Evolutionary conservation across 2,888 invertebrate genomes (phyloP), one percentile per base, ranked within the genome.

Genomic region (Drosophila testacea): DNA sequence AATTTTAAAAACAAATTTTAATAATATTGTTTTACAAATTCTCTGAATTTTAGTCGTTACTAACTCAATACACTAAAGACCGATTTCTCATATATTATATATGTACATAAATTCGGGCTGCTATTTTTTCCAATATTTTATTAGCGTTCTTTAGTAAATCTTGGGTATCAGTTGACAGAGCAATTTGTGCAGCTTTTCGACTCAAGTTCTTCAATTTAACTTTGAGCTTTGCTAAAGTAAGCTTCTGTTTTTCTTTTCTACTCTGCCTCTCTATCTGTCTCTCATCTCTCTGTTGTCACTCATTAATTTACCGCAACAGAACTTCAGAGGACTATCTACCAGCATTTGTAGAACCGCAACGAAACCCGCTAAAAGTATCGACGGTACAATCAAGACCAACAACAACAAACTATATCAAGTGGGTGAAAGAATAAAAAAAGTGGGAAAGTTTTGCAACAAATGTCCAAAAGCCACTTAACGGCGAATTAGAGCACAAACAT

Each of bases 401-500:
- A 46, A 44, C 44, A 44, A 38, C 16, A 42, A 65, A 59, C 63
- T 62, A 38, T 36, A 67, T 28, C 46, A 63, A 57, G 46, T 72
- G 61, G 36, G 28, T 30, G 42, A 34, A 47, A 46, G 38, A 27
- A 34, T n/a, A 50, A 42, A 42, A 65, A 27, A 39, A 9, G 11
- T 51, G 38, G 50, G 64, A 80, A 82, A 82, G 54, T 82, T 82
- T 82, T 52, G 69, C 83, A 82, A 75, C 86, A 81, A 84, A 86
- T 81, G 87, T 83, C 82, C 76, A 78, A 86, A 84, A 83, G 84
- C 87, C 87, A 84, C 87, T 86, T 84, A 86, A 86, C 87, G 72
- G 84, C 82, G 84, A 83, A 84, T 84, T 84, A 84, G 87, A 76
- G 83, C 87, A 66, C 71, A 83, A 77, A 55, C 82, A 84, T 57